Evolutionary conservation across 2,888 invertebrate species (phyloP).

Genomic region (Cataglyphis albicans): DNA sequence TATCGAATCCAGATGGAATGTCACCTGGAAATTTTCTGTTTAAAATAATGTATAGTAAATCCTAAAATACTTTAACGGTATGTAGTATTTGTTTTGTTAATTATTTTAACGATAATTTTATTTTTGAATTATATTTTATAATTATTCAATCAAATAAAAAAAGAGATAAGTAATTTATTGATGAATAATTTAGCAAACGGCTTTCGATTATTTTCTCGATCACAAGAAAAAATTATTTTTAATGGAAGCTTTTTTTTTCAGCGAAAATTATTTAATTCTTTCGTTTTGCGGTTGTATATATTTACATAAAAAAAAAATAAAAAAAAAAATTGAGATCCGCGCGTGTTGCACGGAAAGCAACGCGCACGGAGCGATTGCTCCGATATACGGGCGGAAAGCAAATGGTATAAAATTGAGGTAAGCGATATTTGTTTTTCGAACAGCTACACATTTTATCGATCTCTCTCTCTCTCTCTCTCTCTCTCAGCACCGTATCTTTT

Average conservation of each 20-base stretch:
- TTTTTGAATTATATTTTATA: neutral
- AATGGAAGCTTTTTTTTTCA: neutral
- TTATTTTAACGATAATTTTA: neutral
- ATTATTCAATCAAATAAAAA: neutral
- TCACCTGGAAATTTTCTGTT: neutral
- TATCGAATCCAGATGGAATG: neutral
- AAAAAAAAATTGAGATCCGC: neutral
- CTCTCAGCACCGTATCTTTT: neutral
- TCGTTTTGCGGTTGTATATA: conserved; percentile 5
- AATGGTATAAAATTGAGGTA: conserved; percentile 5
- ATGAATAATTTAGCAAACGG: neutral
- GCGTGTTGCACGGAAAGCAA: neutral
- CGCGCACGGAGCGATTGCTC: conserved; percentile 1
- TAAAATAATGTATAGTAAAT: neutral
- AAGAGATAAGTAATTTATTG: neutral
- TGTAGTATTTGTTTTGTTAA: neutral
- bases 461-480: no score
- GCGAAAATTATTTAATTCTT: neutral
- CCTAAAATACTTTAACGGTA: neutral
- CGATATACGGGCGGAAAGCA: conserved; percentile 1
- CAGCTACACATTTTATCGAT: conserved; percentile 13
- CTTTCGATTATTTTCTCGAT: neutral
- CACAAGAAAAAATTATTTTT: neutral
- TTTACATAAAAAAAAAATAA: neutral
- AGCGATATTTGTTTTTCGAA: conserved; percentile 41